Percentiles rank a stretch among this genome's conserved stretches.
These are phyloP conservation scores for Heloderma charlesbogerti DNA, from an alignment of 2,113 vertebrate species.

Conservation along the genomic window DNA sequence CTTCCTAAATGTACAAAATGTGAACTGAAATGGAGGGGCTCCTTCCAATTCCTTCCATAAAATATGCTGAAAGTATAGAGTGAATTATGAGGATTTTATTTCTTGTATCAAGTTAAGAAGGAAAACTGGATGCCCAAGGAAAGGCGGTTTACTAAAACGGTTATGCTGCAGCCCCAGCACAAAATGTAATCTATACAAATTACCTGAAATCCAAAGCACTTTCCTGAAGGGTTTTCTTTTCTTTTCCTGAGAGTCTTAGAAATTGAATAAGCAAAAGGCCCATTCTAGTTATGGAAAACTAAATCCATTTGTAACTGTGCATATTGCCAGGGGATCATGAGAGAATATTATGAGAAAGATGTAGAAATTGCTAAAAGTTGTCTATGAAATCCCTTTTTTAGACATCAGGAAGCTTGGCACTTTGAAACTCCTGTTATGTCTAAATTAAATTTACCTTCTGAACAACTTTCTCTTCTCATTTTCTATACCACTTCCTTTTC, in stretches of 20 bases:
- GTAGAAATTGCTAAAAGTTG: not conserved
- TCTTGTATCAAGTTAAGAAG: slow-evolving; percentile 20
- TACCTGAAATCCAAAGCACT: slow-evolving; percentile 16
- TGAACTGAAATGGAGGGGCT: slow-evolving; percentile 51
- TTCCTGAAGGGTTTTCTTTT: not conserved
- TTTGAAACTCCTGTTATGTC: not conserved
- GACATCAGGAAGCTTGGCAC: not conserved
- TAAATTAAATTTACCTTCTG: not conserved
- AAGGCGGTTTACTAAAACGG: slow-evolving; percentile 6
- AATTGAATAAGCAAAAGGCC: not conserved
- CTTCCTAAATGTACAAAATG: slow-evolving; percentile 44
- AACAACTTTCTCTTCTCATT: not conserved
- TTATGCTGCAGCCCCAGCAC: accelerated
- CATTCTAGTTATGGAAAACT: not conserved
- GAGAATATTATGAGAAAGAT: not conserved
- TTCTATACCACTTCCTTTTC: not conserved
- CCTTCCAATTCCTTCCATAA: slow-evolving; percentile 28
- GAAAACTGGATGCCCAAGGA: slow-evolving; percentile 43
- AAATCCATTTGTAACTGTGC: not conserved
- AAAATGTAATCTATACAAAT: not conserved
- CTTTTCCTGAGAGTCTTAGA: not conserved
- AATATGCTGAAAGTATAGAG: slow-evolving; percentile 58
- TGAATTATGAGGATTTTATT: slow-evolving; percentile 28
- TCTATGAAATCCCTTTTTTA: not conserved
- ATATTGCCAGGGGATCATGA: not conserved